Evolutionary conservation across 2,888 invertebrate species (phyloP).

Genomic region (Epirrita christyi): DNA sequence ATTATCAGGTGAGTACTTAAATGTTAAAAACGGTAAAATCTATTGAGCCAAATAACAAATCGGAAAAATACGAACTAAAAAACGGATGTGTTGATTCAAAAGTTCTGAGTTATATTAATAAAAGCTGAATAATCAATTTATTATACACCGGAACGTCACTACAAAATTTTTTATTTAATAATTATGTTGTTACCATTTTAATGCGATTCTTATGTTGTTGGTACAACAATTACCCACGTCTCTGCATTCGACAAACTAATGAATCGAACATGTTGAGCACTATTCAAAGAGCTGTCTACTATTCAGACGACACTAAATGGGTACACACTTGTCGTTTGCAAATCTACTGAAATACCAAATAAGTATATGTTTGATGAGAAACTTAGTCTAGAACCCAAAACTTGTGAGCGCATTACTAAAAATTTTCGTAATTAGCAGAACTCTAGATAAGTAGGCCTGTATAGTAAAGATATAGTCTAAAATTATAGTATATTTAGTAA

Average conservation of each 20-base stretch:
- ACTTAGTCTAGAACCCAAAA: constrained; percentile 6
- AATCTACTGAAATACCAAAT: neutral
- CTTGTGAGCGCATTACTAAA: neutral
- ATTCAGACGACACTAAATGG: constrained; percentile 3
- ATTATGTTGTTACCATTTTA: too few relatives aligned
- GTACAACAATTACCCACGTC: neutral
- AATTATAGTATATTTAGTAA: too few relatives aligned
- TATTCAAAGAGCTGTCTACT: constrained; percentile 13
- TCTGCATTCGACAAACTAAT: neutral
- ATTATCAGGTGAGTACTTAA: too few relatives aligned
- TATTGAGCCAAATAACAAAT: too few relatives aligned
- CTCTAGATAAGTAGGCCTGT: neutral
- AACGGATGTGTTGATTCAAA: too few relatives aligned
- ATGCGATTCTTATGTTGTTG: neutral
- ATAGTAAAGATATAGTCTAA: too few relatives aligned
- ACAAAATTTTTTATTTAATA: too few relatives aligned
- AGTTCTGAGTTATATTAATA: too few relatives aligned
- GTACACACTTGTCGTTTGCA: neutral
- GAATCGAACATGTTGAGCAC: constrained; percentile 1
- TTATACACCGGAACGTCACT: too few relatives aligned
- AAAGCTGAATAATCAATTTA: too few relatives aligned
- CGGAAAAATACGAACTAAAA: too few relatives aligned
- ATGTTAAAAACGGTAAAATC: too few relatives aligned
- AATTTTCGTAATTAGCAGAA: neutral
- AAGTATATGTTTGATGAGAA: neutral